Percentiles rank a stretch among this genome's conserved stretches.
phyloP scores from a whole-genome alignment of 2,113 vertebrate genomes.

The Heliornis fulica region DNA sequence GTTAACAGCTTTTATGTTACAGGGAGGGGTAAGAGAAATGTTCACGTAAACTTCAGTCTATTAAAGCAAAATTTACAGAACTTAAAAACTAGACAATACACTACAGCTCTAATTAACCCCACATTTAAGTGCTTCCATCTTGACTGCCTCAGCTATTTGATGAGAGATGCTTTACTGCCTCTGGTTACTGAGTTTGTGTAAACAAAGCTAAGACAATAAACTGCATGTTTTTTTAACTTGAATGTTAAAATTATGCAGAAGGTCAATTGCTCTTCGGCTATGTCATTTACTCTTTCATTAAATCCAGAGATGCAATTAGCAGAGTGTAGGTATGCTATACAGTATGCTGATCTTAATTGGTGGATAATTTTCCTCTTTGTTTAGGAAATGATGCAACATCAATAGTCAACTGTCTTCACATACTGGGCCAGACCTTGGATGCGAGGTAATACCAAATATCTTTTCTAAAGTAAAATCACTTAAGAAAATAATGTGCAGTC shows the following conservation, averaged over 20 bases:
- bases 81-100: not conserved
- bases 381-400: slow-evolving; percentile 92
- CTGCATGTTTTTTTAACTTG: slow-evolving; percentile 66
- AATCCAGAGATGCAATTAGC: not conserved
- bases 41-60: not conserved
- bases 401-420: slow-evolving; percentile 97
- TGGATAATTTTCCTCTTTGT: slow-evolving; percentile 23
- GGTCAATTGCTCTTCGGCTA: not conserved
- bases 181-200: slow-evolving; percentile 53
- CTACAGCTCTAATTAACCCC: slow-evolving; percentile 48
- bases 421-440: slow-evolving; percentile 93
- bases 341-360: not conserved
- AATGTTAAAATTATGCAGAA: slow-evolving; percentile 17
- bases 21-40: not conserved
- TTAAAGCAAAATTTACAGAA: not conserved
- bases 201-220: slow-evolving; percentile 42
- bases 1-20: not conserved
- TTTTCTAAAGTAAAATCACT: not conserved
- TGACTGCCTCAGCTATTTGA: slow-evolving; percentile 53
- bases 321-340: not conserved
- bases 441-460: slow-evolving; percentile 78
- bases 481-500: not conserved
- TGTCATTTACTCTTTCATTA: slow-evolving; percentile 20
- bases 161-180: slow-evolving; percentile 64
- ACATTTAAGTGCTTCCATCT: slow-evolving; percentile 47